These are phyloP conservation scores for Melopsittacus undulatus DNA, from an alignment of 2,797 vertebrate species.

Conservation along the genomic window DNA sequence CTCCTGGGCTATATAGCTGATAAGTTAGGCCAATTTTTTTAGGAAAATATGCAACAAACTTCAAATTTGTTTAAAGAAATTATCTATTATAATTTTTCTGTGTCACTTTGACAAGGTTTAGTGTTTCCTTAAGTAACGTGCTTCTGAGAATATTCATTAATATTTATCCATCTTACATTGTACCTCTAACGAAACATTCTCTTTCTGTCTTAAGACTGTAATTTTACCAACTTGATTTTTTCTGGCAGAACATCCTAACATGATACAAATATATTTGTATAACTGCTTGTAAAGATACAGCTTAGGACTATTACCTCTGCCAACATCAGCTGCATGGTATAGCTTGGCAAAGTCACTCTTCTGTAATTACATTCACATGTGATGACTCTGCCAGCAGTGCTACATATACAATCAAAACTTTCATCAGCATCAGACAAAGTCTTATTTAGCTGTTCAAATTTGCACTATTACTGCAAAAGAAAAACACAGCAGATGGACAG, in stretches of 20 bases:
- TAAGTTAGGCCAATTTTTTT: not conserved
- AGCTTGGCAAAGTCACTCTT: not conserved
- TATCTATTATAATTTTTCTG: not conserved
- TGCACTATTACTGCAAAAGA: not conserved
- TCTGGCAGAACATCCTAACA: not conserved
- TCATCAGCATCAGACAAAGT: not conserved
- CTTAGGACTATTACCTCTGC: not conserved
- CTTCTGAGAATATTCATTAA: not conserved
- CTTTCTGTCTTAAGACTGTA: not conserved
- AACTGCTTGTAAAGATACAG: not conserved
- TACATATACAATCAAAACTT: not conserved
- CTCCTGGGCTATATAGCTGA: not conserved
- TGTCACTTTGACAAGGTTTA: not conserved
- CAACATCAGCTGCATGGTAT: not conserved
- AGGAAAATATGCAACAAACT: not conserved
- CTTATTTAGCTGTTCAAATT: not conserved
- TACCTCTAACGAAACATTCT: not conserved
- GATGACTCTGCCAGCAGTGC: not conserved
- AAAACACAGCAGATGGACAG: not conserved
- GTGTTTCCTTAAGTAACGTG: not conserved
- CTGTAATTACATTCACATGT: not conserved
- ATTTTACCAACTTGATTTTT: not conserved
- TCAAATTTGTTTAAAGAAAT: not conserved
- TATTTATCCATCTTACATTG: not conserved
- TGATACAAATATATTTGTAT: not conserved